phyloP scores from a whole-genome alignment of 2,113 vertebrate genomes.

The Vanacampus margaritifer region DNA sequence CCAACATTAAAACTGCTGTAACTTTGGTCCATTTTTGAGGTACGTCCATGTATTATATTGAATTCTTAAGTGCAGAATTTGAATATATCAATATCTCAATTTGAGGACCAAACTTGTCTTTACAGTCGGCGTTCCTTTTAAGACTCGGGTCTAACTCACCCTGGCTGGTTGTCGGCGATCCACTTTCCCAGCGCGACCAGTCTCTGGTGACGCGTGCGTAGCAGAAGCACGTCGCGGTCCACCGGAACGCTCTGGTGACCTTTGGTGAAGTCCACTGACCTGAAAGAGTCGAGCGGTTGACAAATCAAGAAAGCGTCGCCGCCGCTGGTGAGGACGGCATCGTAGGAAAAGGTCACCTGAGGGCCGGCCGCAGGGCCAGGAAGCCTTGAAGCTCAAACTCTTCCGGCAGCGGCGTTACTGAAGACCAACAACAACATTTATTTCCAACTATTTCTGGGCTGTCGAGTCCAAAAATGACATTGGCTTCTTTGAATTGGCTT shows the following conservation, averaged over 20 bases:
- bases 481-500: too few relatives aligned
- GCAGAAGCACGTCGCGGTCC: constrained; percentile 83
- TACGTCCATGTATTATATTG: too few relatives aligned
- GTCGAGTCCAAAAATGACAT: too few relatives aligned
- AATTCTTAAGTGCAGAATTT: too few relatives aligned
- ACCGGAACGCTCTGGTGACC: constrained; percentile 92
- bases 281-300: constrained; percentile 44
- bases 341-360: constrained; percentile 73
- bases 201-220: constrained; percentile 85
- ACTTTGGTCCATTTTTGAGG: too few relatives aligned
- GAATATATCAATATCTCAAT: too few relatives aligned
- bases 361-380: constrained; percentile 89
- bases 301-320: neutral
- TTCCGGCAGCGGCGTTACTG: constrained; percentile 91
- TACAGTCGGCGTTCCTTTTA: too few relatives aligned
- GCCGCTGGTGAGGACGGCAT: neutral
- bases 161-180: constrained; percentile 91
- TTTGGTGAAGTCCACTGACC: constrained; percentile 96
- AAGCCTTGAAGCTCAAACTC: constrained; percentile 99
- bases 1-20: too few relatives aligned
- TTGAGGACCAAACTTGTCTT: too few relatives aligned
- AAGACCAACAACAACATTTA: constrained; percentile 22
- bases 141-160: too few relatives aligned
- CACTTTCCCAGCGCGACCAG: constrained; percentile 88
- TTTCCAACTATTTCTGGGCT: too few relatives aligned